phyloP scores from a whole-genome alignment of 2,888 invertebrate species.

The Nemoura dubitans region DNA sequence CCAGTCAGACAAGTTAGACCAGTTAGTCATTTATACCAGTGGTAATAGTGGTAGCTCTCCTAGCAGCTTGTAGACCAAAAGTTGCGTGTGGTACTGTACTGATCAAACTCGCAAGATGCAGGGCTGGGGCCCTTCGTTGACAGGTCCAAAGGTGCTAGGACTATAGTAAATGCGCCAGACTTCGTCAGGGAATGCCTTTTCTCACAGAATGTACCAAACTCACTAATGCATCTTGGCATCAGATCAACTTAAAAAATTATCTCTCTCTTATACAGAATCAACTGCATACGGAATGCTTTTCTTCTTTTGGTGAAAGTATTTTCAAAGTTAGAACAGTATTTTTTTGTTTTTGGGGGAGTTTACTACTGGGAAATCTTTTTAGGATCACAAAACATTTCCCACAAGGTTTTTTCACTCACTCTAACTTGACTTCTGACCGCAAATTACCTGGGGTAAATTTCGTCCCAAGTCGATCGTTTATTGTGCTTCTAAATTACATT shows the following conservation, averaged over 20 bases:
- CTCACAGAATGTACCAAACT: not conserved
- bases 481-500: slow-evolving; percentile 42
- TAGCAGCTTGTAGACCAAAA: too few species aligned
- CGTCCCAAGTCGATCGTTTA: slow-evolving; percentile 39
- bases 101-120: too few species aligned
- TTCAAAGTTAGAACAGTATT: slow-evolving; percentile 27
- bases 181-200: not conserved
- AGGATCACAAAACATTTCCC: slow-evolving; percentile 42
- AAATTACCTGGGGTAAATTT: slow-evolving; percentile 43
- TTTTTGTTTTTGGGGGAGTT: slow-evolving; percentile 38
- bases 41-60: too few species aligned
- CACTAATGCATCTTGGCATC: not conserved
- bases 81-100: too few species aligned
- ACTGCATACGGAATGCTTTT: slow-evolving; percentile 20
- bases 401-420: slow-evolving; percentile 36
- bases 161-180: not conserved
- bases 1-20: too few species aligned
- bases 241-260: slow-evolving; percentile 8
- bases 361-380: slow-evolving; percentile 43
- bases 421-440: slow-evolving; percentile 33
- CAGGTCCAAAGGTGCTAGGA: too few species aligned
- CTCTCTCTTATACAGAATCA: slow-evolving; percentile 1
- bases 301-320: slow-evolving; percentile 19
- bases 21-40: too few species aligned
- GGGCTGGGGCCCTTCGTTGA: too few species aligned